phyloP scores from a whole-genome alignment of 2,113 vertebrate genomes.

The Thamnaconus septentrionalis region DNA sequence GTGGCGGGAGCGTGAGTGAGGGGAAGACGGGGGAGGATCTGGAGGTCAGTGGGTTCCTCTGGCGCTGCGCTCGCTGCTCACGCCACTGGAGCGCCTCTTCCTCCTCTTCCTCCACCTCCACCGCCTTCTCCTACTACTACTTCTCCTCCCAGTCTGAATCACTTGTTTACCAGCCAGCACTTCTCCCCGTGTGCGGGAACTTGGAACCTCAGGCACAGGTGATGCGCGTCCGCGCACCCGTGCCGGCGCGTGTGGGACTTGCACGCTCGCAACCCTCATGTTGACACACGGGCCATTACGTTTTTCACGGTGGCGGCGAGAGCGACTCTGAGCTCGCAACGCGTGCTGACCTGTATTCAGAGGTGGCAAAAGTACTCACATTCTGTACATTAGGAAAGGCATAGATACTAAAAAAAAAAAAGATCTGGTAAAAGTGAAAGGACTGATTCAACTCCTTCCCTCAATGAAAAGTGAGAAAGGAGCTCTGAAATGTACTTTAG shows the following conservation, averaged over 20 bases:
- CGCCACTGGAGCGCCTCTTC: constrained; percentile 52
- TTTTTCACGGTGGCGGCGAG: constrained; percentile 7
- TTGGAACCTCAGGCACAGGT: constrained; percentile 32
- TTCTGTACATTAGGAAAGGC: too few species aligned
- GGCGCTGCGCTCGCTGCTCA: constrained; percentile 60
- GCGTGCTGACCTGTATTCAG: constrained; percentile 23
- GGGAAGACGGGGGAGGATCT: constrained; percentile 44
- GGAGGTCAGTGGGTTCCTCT: constrained; percentile 66
- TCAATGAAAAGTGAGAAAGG: too few species aligned
- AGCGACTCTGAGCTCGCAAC: too few species aligned
- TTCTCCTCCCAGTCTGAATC: constrained; percentile 62
- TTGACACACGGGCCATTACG: constrained; percentile 55
- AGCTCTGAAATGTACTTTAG: too few species aligned
- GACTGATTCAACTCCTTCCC: too few species aligned
- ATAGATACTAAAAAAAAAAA: too few species aligned
- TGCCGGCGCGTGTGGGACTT: constrained; percentile 6
- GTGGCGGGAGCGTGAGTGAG: constrained; percentile 26
- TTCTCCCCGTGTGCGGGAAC: constrained; percentile 29
- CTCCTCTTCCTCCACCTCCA: constrained; percentile 46
- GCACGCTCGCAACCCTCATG: constrained; percentile 44
- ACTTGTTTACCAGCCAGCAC: constrained; percentile 56
- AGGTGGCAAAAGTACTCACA: not conserved
- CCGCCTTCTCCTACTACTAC: constrained; percentile 49
- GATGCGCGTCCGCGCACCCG: constrained; percentile 12
- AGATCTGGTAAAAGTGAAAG: too few species aligned